Conservation (phyloP, 2,888 invertebrate genomes). For the Nemoura dubitans region DNA sequence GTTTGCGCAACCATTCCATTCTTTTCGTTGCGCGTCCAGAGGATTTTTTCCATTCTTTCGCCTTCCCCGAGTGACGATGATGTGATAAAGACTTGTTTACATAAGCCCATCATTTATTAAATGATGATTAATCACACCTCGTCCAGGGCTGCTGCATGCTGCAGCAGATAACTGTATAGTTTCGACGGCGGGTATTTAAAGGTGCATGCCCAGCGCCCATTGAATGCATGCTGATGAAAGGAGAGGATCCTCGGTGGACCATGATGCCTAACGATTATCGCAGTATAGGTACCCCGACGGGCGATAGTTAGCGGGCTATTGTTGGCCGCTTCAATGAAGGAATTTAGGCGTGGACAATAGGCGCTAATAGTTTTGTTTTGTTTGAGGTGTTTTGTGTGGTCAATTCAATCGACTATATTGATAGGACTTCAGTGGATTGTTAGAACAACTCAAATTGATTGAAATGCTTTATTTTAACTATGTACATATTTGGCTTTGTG, state of each 20-base stretch:
- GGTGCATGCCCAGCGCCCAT: slow-evolving; percentile 10
- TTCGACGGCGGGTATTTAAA: slow-evolving; percentile 21
- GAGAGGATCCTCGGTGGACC: slow-evolving; percentile 25
- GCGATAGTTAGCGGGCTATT: slow-evolving; percentile 33
- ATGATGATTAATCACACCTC: slow-evolving; percentile 49
- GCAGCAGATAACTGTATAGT: background rate
- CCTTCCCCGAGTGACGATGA: slow-evolving; percentile 57
- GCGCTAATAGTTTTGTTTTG: background rate
- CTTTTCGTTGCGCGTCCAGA: slow-evolving; percentile 9
- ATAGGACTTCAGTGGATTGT: background rate
- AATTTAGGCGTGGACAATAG: background rate
- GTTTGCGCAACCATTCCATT: slow-evolving; percentile 25
- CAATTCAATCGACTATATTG: background rate
- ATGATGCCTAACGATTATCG: background rate
- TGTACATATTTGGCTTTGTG: too few species aligned
- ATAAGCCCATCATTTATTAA: slow-evolving; percentile 55
- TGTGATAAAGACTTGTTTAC: slow-evolving; percentile 65
- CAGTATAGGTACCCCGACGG: background rate
- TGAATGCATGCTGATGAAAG: slow-evolving; percentile 28
- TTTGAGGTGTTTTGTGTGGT: background rate
- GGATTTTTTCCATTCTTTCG: slow-evolving; percentile 27
- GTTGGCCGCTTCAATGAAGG: background rate
- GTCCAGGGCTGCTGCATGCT: background rate
- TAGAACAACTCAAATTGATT: background rate
- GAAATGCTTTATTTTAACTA: background rate